Evolutionary conservation across 2,113 vertebrate species (phyloP), one percentile per base, ranked within the genome.

Genomic region (Protobothrops mucrosquamatus): DNA sequence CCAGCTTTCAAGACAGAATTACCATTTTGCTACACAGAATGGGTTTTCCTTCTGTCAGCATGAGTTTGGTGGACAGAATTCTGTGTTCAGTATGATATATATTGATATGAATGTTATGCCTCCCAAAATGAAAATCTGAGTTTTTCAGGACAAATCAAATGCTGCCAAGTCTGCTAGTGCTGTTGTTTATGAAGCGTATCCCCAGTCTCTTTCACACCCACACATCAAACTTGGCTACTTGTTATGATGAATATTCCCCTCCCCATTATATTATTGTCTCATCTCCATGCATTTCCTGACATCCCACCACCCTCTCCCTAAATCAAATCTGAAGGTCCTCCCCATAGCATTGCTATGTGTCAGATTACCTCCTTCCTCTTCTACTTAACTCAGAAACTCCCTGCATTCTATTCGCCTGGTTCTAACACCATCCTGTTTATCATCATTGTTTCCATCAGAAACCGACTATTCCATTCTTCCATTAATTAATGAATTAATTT

Each of bases 181-280:
- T 94, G 94, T 93, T 94, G 89, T 94, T 95, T 94, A 94, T 9
- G 61, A 97, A 97, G 94, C 0, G 0, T 91, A 96, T 97, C 94
- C 93, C 95, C 95, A 89, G 87, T 96, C 94, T 93, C 43, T 6
- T 0, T 0, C 23, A 96, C 96, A 95, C 97, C 96, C 96, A 95
- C 97, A 91, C 95, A 94, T 81, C 90, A 18, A 93, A 94, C 91
- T 94, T 93, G 91, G 54, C 95, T 95, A 96, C 85, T 14, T n/a
- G 93, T 94, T 1, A 2, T 15, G 23, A 92, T 95, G 96, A 95
- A 94, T 24, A 93, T 81, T 93, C 94, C 93, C 69, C 91, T 92
- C 93, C 46, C 92, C 18, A 85, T 91, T 24, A 23, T 94, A 96
- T 96, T 97, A 96, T 96, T 97, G 95, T 97, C 97, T 96, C 97